Base-by-base conservation (phyloP, 2,888 invertebrate genomes). In the Helleia helle region DNA sequence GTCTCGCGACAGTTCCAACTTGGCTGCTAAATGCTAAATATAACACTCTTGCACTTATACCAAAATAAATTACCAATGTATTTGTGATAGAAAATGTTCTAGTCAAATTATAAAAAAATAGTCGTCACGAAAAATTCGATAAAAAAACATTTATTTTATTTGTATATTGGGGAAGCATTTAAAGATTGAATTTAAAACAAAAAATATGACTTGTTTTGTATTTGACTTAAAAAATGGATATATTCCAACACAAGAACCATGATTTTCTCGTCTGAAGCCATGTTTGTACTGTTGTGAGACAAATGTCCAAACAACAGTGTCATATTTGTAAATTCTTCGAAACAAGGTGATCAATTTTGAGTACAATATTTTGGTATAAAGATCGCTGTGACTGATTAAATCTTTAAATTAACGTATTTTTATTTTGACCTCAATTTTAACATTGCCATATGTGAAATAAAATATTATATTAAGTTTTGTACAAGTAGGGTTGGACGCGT, bases 21-120 rank as follows among this genome's bases (percentile, higher is more conserved):
- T 34, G 34, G 11, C 3, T n/a, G 31, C n/a, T 3, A 8, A 5
- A 22, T n/a, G 6, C 2, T 22, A 22, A 8, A 5, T 4, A 22
- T 22, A 22, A 22, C n/a, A 18, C 18, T 18, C 5, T 18, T 18
- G 5, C 4, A n/a, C 18, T 5, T 18, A n/a, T n/a, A 9, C 8
- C 4, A 9, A 30, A 5, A 11, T 17, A 9, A 14, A 31, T 17
- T 30, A 9, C 7, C 12, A 11, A 28, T 17, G 26, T 17, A n/a
- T 18, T 34, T 34, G 18, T 17, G 34, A 18, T 34, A 11, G 6
- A 34, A 17, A 18, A 22, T 34, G 12, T 34, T 34, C 34, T 34
- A 34, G 34, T 34, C 34, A 34, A 18, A 12, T 34, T 11, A 12
- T 3, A 7, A 5, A 5, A 22, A 2, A 22, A 22, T n/a, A n/a